These are phyloP conservation scores for Atlantisia rogersi DNA, from an alignment of 2,113 vertebrate genomes.

Conservation along the genomic window DNA sequence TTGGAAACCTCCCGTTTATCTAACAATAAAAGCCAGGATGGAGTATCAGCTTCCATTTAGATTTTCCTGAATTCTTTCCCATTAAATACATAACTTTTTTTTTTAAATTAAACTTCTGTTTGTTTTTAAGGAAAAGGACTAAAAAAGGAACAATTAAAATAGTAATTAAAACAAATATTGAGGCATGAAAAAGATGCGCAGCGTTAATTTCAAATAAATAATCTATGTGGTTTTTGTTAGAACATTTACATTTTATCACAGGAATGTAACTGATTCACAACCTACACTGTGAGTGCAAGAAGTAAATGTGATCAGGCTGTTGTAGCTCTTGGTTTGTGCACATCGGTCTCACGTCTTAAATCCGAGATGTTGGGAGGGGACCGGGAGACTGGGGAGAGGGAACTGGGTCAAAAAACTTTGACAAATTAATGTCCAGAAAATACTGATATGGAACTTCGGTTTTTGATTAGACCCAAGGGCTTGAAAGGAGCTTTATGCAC, in stretches of 20 bases:
- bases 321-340: neutral
- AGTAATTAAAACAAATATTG: neutral
- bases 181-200: neutral
- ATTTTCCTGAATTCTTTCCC: slow-evolving; percentile 44
- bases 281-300: neutral
- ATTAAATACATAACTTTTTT: slow-evolving; percentile 26
- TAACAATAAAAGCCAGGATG: slow-evolving; percentile 29
- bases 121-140: neutral
- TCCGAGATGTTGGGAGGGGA: neutral
- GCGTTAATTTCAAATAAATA: slow-evolving; percentile 4
- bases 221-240: neutral
- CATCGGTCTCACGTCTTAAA: neutral
- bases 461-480: neutral
- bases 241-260: neutral
- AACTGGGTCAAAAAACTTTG: neutral
- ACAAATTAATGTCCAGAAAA: neutral
- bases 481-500: neutral
- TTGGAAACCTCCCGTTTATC: slow-evolving; percentile 53
- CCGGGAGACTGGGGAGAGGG: neutral
- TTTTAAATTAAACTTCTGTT: neutral
- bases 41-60: slow-evolving; percentile 31
- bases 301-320: neutral
- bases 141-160: neutral
- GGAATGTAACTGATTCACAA: neutral
- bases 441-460: neutral